phyloP scores from a whole-genome alignment of 2,888 invertebrate species.

The Clanis bilineata region DNA sequence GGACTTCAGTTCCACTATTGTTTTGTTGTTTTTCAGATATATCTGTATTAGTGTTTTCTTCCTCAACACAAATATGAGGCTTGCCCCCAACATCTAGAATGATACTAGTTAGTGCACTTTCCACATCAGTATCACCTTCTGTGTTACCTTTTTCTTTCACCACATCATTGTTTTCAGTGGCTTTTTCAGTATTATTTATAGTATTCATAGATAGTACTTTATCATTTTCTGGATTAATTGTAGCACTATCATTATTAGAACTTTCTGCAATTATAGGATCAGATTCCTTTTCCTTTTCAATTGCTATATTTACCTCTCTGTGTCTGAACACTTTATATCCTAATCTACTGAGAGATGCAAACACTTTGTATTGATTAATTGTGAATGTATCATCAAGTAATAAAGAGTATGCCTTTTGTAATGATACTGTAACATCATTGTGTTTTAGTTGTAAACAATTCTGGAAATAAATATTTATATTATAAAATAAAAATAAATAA shows the following conservation, averaged over 20 bases:
- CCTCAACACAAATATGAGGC: not conserved
- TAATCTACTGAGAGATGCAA: conserved; percentile 79
- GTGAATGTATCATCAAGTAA: conserved; percentile 62
- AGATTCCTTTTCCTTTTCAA: not conserved
- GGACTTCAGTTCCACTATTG: not conserved
- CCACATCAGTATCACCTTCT: not conserved
- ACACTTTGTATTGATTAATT: conserved; percentile 81
- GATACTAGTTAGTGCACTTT: not conserved
- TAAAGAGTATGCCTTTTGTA: conserved; percentile 85
- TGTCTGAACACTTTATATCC: conserved; percentile 82
- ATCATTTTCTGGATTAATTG: not conserved
- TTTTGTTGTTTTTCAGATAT: not conserved
- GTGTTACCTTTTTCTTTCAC: not conserved
- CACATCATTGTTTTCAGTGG: not conserved
- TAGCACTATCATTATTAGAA: not conserved
- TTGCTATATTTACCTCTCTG: conserved; percentile 20
- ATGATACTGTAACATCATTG: conserved; percentile 81
- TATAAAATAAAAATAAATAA: not conserved
- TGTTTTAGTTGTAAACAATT: conserved; percentile 83
- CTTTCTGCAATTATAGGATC: not conserved
- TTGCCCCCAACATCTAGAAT: not conserved
- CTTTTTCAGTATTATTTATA: not conserved
- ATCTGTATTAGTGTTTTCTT: not conserved
- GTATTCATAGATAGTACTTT: not conserved
- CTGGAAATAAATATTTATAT: conserved; percentile 60